These are phyloP conservation scores for Trididemnum miniatum DNA, from an alignment of 23 tunicate species.

Conservation along the genomic window DNA sequence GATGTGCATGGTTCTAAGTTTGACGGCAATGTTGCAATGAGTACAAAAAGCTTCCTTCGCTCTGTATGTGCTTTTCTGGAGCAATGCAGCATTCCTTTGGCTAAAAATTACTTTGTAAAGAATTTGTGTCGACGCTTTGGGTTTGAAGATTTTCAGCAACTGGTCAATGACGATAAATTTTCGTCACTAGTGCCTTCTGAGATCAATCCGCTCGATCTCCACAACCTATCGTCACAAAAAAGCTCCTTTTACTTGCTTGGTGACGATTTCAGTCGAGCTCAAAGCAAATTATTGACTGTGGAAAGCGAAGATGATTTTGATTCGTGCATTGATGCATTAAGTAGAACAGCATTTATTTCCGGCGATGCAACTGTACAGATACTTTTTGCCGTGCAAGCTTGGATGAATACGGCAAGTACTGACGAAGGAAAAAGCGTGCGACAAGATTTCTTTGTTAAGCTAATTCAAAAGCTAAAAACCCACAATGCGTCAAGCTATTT, in stretches of 20 bases:
- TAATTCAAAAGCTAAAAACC: background rate
- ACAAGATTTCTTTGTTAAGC: background rate
- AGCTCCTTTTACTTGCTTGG: constrained; percentile 13
- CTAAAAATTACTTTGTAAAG: constrained; percentile 33
- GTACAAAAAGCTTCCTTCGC: background rate
- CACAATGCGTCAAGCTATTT: background rate
- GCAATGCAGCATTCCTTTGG: background rate
- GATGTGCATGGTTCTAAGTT: background rate
- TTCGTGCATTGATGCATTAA: background rate
- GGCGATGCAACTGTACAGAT: background rate
- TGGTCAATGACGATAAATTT: background rate
- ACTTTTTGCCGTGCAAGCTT: background rate
- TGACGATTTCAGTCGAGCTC: background rate
- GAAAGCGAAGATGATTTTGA: background rate
- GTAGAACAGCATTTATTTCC: background rate
- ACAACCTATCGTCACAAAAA: background rate
- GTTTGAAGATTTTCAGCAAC: background rate
- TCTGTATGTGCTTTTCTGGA: background rate
- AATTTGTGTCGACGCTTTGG: constrained; percentile 44
- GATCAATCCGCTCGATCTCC: background rate
- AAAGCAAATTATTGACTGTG: background rate
- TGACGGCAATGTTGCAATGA: background rate
- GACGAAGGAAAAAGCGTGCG: background rate
- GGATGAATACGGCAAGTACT: background rate
- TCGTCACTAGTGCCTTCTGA: background rate